Evolutionary conservation across 1,140 invertebrate genomes (phyloP), one percentile per base, ranked within the genome.

Genomic region (Diorhabda sublineata): DNA sequence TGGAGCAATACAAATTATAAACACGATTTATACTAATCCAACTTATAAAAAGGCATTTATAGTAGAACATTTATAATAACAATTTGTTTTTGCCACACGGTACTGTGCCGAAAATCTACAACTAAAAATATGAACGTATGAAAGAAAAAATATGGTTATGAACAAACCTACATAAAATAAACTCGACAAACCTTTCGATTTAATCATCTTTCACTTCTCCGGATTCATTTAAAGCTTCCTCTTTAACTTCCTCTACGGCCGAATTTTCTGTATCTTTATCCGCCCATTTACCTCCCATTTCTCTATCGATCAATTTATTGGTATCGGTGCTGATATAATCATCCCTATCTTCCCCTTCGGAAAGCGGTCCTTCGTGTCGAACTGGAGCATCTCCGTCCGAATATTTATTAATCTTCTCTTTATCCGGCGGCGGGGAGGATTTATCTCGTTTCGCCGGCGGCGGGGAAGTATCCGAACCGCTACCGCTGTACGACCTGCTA

Each of bases 291-390:
- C 86, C 86, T 72, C 86, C 86, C 76, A 84, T 81, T 73, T 87
- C 85, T 42, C 85, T 79, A 76, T 86, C 84, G 41, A 86, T 84
- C 78, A 82, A 65, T 41, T 69, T 69, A 45, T n/a, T 45, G 61
- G 58, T 71, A 52, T 71, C 68, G 62, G 65, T 71, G 42, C 52
- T 71, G 5, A 73, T 79, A 64, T 81, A 81, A 68, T 88, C 87
- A 76, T 91, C 89, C 67, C 89, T 85, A 71, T 90, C 90, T 75
- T 90, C 89, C 4, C 89, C 89, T 75, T 90, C 88, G 76, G 89
- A 90, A 69, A 90, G 80, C 64, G 89, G 88, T 64, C 88, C 88
- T 71, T 88, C 87, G 61, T 87, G 87, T 70, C 85, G 81, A 45
- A 80, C 83, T 73, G 76, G 80, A 78, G 61, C 57, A 26, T 82